Conservation (phyloP, 2,113 vertebrate species). For the Mustela nigripes region DNA sequence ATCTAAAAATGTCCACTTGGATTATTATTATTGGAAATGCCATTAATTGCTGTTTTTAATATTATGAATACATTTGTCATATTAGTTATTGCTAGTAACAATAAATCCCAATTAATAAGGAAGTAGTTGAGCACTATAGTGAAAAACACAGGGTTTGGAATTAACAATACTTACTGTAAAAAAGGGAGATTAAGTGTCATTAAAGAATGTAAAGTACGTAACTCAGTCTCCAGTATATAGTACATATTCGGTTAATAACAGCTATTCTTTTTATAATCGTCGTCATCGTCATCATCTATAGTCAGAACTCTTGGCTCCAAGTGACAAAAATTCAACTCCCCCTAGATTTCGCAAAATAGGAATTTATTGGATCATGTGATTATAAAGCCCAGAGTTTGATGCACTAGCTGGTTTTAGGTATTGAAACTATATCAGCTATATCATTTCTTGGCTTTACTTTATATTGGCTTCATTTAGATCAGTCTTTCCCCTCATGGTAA, state of each 20-base stretch:
- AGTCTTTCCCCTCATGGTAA: not conserved
- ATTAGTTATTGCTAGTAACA: slow-evolving; percentile 9
- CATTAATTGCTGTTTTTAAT: not conserved
- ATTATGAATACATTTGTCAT: slow-evolving; percentile 11
- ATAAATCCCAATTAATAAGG: slow-evolving; percentile 37
- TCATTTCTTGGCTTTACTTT: slow-evolving; percentile 22
- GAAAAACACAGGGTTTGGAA: slow-evolving; percentile 26
- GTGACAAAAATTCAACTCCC: not conserved
- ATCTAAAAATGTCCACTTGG: not conserved
- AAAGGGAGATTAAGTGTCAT: not conserved
- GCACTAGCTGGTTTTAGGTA: not conserved
- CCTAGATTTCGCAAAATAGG: slow-evolving; percentile 28
- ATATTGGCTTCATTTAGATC: not conserved
- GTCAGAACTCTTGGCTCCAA: slow-evolving; percentile 20
- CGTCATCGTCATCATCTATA: not conserved
- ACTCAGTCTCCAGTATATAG: not conserved
- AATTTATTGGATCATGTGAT: not conserved
- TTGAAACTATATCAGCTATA: not conserved
- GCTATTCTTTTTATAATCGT: not conserved
- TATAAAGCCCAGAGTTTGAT: not conserved
- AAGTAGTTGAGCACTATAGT: not conserved
- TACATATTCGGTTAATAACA: not conserved
- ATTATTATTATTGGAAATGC: not conserved
- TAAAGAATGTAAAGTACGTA: slow-evolving; percentile 17
- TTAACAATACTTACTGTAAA: slow-evolving; percentile 6